Conservation (phyloP, 2,113 vertebrate genomes). For the Apeltes quadracus region DNA sequence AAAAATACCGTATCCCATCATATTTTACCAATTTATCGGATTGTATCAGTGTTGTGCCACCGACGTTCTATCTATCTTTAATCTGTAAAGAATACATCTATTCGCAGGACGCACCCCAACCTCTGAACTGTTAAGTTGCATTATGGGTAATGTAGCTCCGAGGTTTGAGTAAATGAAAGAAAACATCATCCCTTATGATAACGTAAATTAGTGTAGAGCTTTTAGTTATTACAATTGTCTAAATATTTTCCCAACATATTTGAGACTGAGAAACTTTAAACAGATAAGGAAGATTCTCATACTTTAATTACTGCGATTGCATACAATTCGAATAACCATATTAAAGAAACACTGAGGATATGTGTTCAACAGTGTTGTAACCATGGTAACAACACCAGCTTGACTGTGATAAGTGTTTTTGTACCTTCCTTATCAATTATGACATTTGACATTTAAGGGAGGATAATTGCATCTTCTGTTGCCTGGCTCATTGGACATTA, state of each 20-base stretch:
- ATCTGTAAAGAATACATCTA: not conserved
- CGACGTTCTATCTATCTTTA: not conserved
- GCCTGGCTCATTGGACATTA: not conserved
- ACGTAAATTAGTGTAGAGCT: no score
- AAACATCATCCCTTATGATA: no score
- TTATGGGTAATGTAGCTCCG: no score
- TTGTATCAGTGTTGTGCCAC: not conserved
- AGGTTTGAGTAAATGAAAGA: no score
- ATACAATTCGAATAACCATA: not conserved
- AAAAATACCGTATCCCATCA: not conserved
- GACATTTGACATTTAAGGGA: not conserved
- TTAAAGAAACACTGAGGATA: not conserved
- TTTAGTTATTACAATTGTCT: no score
- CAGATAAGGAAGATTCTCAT: not conserved
- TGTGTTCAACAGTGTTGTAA: slow-evolving; percentile 1
- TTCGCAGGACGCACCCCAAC: no score
- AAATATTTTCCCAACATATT: not conserved
- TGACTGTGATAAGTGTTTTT: not conserved
- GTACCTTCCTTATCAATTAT: no score
- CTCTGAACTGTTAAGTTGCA: no score
- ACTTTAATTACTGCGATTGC: not conserved
- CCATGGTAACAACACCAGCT: slow-evolving; percentile 8
- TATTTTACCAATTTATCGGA: not conserved
- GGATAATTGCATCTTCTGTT: not conserved
- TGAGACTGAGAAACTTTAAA: not conserved